Evolutionary conservation across 1,140 invertebrate species (phyloP).

Genomic region (Leptinotarsa undecemlineata): DNA sequence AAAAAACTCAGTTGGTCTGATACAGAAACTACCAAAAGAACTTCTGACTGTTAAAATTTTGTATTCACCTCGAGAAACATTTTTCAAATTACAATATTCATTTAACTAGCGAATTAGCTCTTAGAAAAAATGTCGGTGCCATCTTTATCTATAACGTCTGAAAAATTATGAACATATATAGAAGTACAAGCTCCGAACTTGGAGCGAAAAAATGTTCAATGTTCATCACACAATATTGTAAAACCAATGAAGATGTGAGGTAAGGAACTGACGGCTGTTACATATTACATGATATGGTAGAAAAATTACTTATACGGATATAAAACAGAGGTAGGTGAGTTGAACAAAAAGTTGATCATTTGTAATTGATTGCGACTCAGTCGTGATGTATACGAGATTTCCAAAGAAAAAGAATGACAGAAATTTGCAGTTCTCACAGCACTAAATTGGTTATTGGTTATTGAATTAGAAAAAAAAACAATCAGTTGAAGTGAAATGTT

Average conservation of each 20-base stretch:
- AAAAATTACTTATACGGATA: slow-evolving; percentile 24
- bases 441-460: too few relatives aligned
- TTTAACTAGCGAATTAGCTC: not conserved
- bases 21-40: not conserved
- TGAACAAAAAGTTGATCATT: slow-evolving; percentile 22
- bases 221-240: slow-evolving; percentile 29
- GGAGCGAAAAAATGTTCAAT: slow-evolving; percentile 26
- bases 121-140: slow-evolving; percentile 13
- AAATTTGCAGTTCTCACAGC: too few relatives aligned
- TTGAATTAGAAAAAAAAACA: too few relatives aligned
- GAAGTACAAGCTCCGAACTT: slow-evolving; percentile 28
- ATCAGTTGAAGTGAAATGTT: too few relatives aligned
- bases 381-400: not conserved
- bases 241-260: slow-evolving; percentile 29
- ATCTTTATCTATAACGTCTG: slow-evolving; percentile 16
- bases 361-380: slow-evolving; percentile 16
- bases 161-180: slow-evolving; percentile 29
- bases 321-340: slow-evolving; percentile 17
- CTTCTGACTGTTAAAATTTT: not conserved
- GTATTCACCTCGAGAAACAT: not conserved
- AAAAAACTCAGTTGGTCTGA: not conserved
- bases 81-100: not conserved
- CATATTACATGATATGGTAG: slow-evolving; percentile 27
- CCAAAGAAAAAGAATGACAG: too few relatives aligned
- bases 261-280: slow-evolving; percentile 22